Evolutionary conservation across 2,113 vertebrate genomes (phyloP), one percentile per base, ranked within the genome.

Genomic region (Alosa alosa): DNA sequence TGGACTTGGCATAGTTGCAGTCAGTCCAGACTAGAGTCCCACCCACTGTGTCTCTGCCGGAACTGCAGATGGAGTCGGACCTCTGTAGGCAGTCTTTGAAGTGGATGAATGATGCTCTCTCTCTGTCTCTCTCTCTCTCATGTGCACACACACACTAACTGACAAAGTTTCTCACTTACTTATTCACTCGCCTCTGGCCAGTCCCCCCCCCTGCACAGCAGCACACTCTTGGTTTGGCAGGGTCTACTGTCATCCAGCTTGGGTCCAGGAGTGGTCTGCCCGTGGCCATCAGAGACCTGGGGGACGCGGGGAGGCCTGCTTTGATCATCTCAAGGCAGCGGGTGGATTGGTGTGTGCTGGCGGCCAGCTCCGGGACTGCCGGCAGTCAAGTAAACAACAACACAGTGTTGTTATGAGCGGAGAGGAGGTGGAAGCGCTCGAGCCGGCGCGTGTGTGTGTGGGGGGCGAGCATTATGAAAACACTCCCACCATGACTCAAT

Each of bases 111-210:
- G 52, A 55, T 7, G 13, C n/a, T 72, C n/a, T 36, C 1, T 72
- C 64, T 72, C 64, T 72, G 1, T 15, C 25, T 72, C 64, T 72
- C 0, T 72, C 64, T 72, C 25, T 72, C 25, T 72, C n/a, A 9
- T n/a, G 13, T 11, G 1, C 9, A 17, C n/a, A 4, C 9, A 17
- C 31, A 17, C 64, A 36, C 64, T 36, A 64, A n/a, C 64, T 31
- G 15, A 72, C 64, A 72, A 72, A 72, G 10, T 72, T 72, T 72
- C 25, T 11, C 64, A 72, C 64, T 72, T 36, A 31, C 64, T 72
- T 10, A 72, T 72, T 72, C 64, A 72, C 64, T 72, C 25, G 64
- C 64, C 64, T 72, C 64, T 72, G 64, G 64, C 64, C 64, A 25
- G 22, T 10, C n/a, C 55, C 18, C 55, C 13, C 64, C 11, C 25